Base-by-base conservation (phyloP, 2,113 vertebrate genomes). In the Stigmatopora nigra region DNA sequence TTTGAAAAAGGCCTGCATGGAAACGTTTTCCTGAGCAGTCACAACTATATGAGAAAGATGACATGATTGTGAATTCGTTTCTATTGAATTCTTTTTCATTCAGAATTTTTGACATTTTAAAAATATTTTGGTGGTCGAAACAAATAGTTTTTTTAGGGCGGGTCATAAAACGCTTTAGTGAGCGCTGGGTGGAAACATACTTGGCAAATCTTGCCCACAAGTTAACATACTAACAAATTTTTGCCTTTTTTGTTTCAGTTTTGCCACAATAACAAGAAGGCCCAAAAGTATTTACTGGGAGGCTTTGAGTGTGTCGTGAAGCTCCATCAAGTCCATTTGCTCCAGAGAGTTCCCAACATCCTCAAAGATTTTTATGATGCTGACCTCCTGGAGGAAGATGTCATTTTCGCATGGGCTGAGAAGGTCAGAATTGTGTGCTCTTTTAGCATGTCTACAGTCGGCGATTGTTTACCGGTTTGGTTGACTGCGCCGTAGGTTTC, bases 261-360 rank as follows among this genome's bases (percentile, higher is more conserved):
- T 86, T 98, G 95, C 87, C 93, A 96, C 88, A 97, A 96, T 84
- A 98, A 98, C 85, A 98, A 97, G 83, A 98, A 96, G 71, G 95
- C 97, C 78, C 97, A 99, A 77, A 92, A 94, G 80, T 99, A 99
- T 76, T 92, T 99, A 64, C 80, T 98, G 76, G 94, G 96, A 61
- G 97, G 97, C 2, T 92, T 99, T 8, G 97, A 98, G 88, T 99
- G 97, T 79, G 90, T 99, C 58, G 94, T 99, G 67, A 95, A 93
- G 71, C 92, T 99, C 86, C 93, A 98, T 86, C 93, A 97, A 81
- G 78, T 92, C 64, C 94, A 96, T 86, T 92, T 98, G 73, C 85
- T 99, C 83, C 81, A 93, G 4, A 93, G 93, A 56, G 96, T 99
- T 44, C 92, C 97, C 15, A 89, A 96, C 82, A 94, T 97, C 82